Evolutionary conservation across 2,113 vertebrate species (phyloP).

Genomic region (Cephalopholis sonnerati): DNA sequence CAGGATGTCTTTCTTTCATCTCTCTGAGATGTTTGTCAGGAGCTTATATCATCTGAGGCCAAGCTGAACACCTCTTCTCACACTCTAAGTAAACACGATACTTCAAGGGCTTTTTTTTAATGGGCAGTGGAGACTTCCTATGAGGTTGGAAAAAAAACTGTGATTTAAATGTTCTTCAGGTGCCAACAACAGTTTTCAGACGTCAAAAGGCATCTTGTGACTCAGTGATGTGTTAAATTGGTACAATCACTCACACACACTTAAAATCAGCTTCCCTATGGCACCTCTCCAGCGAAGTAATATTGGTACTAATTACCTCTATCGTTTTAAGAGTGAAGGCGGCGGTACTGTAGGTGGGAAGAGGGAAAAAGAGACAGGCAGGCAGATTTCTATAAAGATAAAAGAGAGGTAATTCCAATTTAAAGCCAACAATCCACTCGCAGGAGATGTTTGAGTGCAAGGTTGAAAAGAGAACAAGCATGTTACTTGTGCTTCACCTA

Average conservation of each 20-base stretch:
- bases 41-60: constrained; percentile 64
- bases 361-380: constrained; percentile 11
- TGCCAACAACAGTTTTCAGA: constrained; percentile 51
- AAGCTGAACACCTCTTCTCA: constrained; percentile 41
- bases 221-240: constrained; percentile 63
- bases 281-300: constrained; percentile 46
- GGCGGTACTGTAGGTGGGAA: not conserved
- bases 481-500: constrained; percentile 6
- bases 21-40: constrained; percentile 71
- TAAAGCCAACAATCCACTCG: constrained; percentile 32
- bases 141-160: constrained; percentile 29
- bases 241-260: constrained; percentile 41
- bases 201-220: constrained; percentile 49
- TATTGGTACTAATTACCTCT: constrained; percentile 63
- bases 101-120: constrained; percentile 48
- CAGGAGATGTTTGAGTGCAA: constrained; percentile 20
- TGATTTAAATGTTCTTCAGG: constrained; percentile 52
- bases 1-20: constrained; percentile 72
- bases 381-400: constrained; percentile 61
- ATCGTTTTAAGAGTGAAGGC: constrained; percentile 42
- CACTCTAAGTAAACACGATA: constrained; percentile 50
- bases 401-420: constrained; percentile 57
- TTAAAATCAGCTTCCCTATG: constrained; percentile 50
- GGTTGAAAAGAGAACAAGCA: constrained; percentile 27
- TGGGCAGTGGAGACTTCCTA: constrained; percentile 36